A percentile compares a stretch with the other conserved stretches of the same genome.
These are phyloP conservation scores for Poeciliopsis paucimaculata DNA, from an alignment of 2,797 vertebrate species.

Conservation along the genomic window DNA sequence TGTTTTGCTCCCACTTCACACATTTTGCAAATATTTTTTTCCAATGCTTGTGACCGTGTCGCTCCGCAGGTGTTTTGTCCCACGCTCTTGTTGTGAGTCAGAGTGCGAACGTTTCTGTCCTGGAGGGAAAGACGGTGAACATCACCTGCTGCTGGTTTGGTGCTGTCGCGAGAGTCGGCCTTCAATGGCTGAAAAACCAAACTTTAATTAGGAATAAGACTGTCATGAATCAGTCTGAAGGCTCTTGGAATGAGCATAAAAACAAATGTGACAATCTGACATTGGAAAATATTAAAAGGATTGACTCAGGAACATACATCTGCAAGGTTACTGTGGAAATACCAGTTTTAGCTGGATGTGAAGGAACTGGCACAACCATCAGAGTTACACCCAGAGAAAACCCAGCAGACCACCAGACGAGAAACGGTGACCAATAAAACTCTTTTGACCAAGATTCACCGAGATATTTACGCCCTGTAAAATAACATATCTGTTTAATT, in stretches of 20 bases:
- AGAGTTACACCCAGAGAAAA: slow-evolving; percentile 5
- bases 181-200: slow-evolving; percentile 32
- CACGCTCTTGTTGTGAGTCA: slow-evolving; percentile 17
- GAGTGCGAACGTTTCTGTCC: slow-evolving; percentile 19
- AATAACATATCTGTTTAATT: neutral
- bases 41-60: accelerated
- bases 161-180: accelerated
- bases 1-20: neutral
- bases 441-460: neutral
- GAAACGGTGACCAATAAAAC: neutral
- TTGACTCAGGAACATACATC: slow-evolving; percentile 60
- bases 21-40: neutral
- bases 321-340: slow-evolving; percentile 64
- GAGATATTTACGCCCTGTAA: no score
- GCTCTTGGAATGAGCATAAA: accelerated
- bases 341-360: accelerated
- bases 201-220: accelerated
- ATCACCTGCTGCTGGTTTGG: slow-evolving; percentile 50
- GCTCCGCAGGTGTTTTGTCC: slow-evolving; percentile 32
- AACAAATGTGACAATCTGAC: slow-evolving; percentile 6
- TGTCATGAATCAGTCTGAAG: accelerated
- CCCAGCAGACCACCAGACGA: accelerated
- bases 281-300: neutral
- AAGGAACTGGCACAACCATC: slow-evolving; percentile 64
- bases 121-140: neutral